Base-by-base conservation (phyloP, 2,888 invertebrate species). In the Cataglyphis cursor region DNA sequence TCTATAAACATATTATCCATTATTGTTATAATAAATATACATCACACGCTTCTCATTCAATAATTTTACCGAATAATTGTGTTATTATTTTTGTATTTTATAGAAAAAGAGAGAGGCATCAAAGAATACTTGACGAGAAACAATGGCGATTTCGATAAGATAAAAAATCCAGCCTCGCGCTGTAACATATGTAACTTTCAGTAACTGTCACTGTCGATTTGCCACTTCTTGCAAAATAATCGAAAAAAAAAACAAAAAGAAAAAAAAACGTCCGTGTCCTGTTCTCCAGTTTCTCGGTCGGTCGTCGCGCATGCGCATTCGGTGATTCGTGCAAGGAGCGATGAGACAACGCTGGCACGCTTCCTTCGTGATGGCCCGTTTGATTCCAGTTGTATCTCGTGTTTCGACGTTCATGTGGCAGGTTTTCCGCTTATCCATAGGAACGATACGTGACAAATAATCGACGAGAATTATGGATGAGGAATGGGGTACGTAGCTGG, bases 401-500 rank as follows among this genome's bases (percentile, higher is more conserved):
- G 83, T 76, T 18, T 75, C 86, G 85, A 85, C 89, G 87, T 90
- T 90, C 66, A 21, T 70, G 82, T 62, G 75, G 81, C 81, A 65
- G 75, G 64, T 54, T 85, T 83, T 83, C 59, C 21, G 54, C 82
- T 81, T 82, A 68, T 84, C 85, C 62, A 62, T 21, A 78, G 48
- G 18, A 57, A 61, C 65, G 48, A 59, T 75, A 41, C 44, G 35
- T 54, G 51, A 24, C 51, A 48, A 83, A 82, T 84, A 84, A 85
- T 86, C 35, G 68, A 62, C 48, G 91, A 68, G 83, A 84, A 89
- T 75, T 81, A 97, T 97, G 97, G 97, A 97, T 91, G 97, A 96
- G 95, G 96, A 97, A 94, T 97, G 97, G 97, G 97, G 97, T 97
- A 95, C 94, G 96, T 95, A 90, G 87, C 15, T 38, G 73, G 70